Base-by-base conservation (phyloP, 2,888 invertebrate genomes). In the Dorcus hopei region DNA sequence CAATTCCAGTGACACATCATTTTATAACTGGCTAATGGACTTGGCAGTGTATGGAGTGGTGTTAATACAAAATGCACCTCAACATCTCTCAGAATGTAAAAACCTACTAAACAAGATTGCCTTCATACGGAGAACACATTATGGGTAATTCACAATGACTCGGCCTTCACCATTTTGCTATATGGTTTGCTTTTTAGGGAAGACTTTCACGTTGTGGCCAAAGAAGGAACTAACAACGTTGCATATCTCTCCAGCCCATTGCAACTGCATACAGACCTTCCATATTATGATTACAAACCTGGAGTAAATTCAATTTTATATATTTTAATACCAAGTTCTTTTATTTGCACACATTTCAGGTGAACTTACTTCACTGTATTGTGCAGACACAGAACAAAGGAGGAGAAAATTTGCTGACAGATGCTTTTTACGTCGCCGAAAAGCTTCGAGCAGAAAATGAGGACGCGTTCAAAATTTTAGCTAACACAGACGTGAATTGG, bases 241-340 rank as follows among this genome's bases (percentile, higher is more conserved):
- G 90, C 91, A 0, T 91, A 91, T 69, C 80, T 88, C 38, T 85
- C 85, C 1, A 82, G 82, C 58, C 82, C 84, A 47, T 78, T 91
- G 49, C 89, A 88, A 59, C 80, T 90, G 70, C 91, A 91, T 70
- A 87, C 87, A 0, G 91, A 91, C 73, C 79, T 90, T 56, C 90
- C 91, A 0, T 91, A 91, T 71, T 89, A 90, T 69, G 84, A 87
- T 65, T 88, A 90, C 71, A 86, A 86, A 61, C 90, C 91, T 0
- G 88, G 90, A 65, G 85, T 81, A 67, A 39, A n/a, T 38, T 8
- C 19, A 14, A 42, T 26, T 51, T 39, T 39, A n/a, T n/a, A n/a
- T n/a, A 6, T 50, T 23, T 16, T 8, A 47, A 3, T 43, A 19
- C 11, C 43, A 23, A 2, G 38, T 26, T n/a, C 39, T 48, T 41